Percentiles rank a stretch among this genome's conserved stretches.
Evolutionary conservation across 2,113 vertebrate species (phyloP).

Genomic region (Misgurnus anguillicaudatus): DNA sequence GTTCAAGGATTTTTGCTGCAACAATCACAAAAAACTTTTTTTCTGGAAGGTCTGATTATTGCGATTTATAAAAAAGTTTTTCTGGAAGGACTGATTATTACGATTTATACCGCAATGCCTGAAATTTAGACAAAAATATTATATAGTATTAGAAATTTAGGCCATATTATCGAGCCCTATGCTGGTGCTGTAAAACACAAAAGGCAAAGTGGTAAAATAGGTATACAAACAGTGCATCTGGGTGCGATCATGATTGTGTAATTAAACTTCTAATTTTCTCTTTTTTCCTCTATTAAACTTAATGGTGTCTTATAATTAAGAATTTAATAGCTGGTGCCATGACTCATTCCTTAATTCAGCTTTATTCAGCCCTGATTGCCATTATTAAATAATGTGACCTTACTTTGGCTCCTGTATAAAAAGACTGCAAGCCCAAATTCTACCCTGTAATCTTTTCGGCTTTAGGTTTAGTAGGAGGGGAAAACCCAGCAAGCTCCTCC

Average conservation of each 20-base stretch:
- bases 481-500: conserved; percentile 58
- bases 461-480: conserved; percentile 61
- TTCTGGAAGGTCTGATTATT: no score
- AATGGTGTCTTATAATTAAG: neutral
- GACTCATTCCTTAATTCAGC: neutral
- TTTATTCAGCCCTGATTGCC: neutral
- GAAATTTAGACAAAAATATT: no score
- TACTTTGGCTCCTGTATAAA: neutral
- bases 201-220: conserved; percentile 55
- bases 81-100: no score
- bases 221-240: conserved; percentile 53
- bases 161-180: no score
- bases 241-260: neutral
- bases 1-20: no score
- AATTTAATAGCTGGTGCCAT: neutral
- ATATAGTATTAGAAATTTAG: no score
- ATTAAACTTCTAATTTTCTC: neutral
- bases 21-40: no score
- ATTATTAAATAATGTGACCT: neutral
- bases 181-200: conserved; percentile 17
- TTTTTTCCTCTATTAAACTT: neutral
- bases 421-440: conserved; percentile 14
- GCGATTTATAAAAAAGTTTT: no score
- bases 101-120: no score
- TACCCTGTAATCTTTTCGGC: conserved; percentile 62